Evolutionary conservation across 30 jellyfish, hydroid and myxozoan genomes (phyloP), one percentile per base, ranked within the genome.

Genomic region (Aurelia aurita complex sp. Pacific): DNA sequence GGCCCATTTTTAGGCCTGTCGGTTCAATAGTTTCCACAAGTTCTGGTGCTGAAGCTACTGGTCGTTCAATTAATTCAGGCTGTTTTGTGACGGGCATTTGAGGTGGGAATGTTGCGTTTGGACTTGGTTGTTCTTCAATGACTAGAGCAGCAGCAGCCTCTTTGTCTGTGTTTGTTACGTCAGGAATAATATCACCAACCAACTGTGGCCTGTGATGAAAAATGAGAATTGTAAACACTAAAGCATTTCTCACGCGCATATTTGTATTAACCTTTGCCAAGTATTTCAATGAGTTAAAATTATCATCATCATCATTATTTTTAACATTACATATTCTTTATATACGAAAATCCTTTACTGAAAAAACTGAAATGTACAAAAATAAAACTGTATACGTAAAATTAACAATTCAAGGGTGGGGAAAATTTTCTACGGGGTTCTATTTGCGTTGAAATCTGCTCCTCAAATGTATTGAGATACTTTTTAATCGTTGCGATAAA

Each of bases 81-180:
- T 76, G 86, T n/a, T 46, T 60, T 3, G 86, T 76, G 65, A 76
- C 76, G 2, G 73, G 64, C 16, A 14, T 64, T 32, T 35, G 14
- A 19, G 77, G 18, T 36, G 76, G 2, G 17, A 40, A 51, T n/a
- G 75, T n/a, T 43, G 38, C 59, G 40, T 61, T 61, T 59, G 63
- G 34, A 43, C 63, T 75, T 36, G 86, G 86, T 76, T 76, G 86
- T 14, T 59, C 63, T 32, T 76, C 86, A 17, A 76, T 51, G 59
- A 76, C 86, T 10, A 2, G 64, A 7, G 43, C 35, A 13, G 75
- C 17, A 43, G 35, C 35, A 11, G 69, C 69, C 33, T 13, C 13
- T 43, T 46, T 51, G 23, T 59, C 86, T 3, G 52, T 42, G 46
- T 42, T 76, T 6, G 86, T 60, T 3, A 76, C 86, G 12, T 76